Conservation (phyloP, 2,888 invertebrate species). For the Pammene aurita region DNA sequence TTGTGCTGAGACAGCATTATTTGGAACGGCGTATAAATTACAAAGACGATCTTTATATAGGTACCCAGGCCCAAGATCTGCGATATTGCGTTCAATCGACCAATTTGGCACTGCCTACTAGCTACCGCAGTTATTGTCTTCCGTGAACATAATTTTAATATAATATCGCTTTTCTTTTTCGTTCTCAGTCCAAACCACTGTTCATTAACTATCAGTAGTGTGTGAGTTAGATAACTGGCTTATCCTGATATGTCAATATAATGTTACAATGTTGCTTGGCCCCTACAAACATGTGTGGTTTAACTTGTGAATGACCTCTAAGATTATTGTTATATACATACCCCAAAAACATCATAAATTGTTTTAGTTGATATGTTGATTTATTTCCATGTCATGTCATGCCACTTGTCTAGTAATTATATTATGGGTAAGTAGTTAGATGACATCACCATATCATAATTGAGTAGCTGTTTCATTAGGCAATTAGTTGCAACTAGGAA, state of each 20-base stretch:
- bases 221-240: slow-evolving; percentile 8
- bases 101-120: not conserved
- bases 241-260: slow-evolving; percentile 3
- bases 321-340: not conserved
- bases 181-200: not conserved
- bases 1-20: slow-evolving; percentile 19
- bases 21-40: slow-evolving; percentile 1
- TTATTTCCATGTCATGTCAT: not conserved
- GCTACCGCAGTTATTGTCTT: not conserved
- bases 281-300: not conserved
- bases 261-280: slow-evolving; percentile 10
- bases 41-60: not conserved
- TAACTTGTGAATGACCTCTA: not conserved
- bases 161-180: not conserved
- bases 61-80: slow-evolving; percentile 11
- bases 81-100: slow-evolving; percentile 3
- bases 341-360: not conserved
- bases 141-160: not conserved
- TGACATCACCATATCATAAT: not conserved
- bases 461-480: not conserved
- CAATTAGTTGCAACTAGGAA: not conserved
- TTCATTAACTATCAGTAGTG: not conserved
- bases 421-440: not conserved
- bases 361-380: not conserved
- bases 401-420: not conserved